phyloP scores from a whole-genome alignment of 2,888 invertebrate species.

The Lamproptera curius region DNA sequence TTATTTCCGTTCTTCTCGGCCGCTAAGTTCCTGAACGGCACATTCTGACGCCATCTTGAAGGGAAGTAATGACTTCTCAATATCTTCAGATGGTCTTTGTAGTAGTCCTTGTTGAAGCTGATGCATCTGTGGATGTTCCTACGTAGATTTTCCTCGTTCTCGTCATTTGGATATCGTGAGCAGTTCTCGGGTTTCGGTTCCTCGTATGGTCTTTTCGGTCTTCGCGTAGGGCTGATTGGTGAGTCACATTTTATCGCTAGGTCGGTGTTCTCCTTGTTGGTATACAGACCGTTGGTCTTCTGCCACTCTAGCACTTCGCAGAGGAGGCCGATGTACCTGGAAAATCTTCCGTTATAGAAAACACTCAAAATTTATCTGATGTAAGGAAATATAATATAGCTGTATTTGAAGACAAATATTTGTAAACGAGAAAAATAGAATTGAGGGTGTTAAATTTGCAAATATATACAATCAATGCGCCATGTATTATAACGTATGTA shows the following conservation, averaged over 20 bases:
- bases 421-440: too few species aligned
- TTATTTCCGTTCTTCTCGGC: constrained; percentile 81
- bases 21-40: constrained; percentile 63
- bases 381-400: too few species aligned
- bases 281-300: constrained; percentile 69
- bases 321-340: constrained; percentile 91
- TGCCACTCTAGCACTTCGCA: constrained; percentile 95
- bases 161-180: constrained; percentile 56
- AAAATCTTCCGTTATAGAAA: too few species aligned
- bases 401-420: too few species aligned
- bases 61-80: constrained; percentile 62
- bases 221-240: constrained; percentile 54
- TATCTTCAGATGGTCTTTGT: constrained; percentile 58
- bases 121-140: constrained; percentile 44
- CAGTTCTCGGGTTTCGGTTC: constrained; percentile 44
- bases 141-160: constrained; percentile 58
- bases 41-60: constrained; percentile 62
- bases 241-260: constrained; percentile 77
- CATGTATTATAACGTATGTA: too few species aligned
- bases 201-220: constrained; percentile 50
- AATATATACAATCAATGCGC: too few species aligned
- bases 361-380: too few species aligned
- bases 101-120: constrained; percentile 42
- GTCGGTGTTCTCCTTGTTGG: constrained; percentile 66
- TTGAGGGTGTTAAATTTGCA: too few species aligned